Base-by-base conservation (phyloP, 2,888 invertebrate species). In the Chaitophorus viminalis region DNA sequence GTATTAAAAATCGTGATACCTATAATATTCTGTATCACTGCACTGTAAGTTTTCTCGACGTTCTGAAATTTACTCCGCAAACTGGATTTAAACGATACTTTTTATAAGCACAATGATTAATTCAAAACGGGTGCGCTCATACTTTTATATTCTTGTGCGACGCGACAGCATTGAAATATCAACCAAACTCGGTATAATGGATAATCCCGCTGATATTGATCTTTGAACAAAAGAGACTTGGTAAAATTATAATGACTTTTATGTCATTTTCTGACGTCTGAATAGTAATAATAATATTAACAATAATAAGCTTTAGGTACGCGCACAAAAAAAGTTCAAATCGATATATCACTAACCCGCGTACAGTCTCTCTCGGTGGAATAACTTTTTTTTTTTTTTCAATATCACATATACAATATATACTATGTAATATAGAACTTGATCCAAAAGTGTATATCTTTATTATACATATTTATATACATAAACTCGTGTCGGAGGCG, bases 41-140 rank as follows among this genome's bases (percentile, higher is more conserved):
- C 46, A 39, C 3, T 36, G 46, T 9, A 46, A 46, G 11, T 9
- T 46, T 9, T 6, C 21, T 6, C 60, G 21, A 60, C 3, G 6
- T 9, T 29, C 76, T 39, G 39, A 39, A 36, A 65, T 36, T 9
- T 72, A 74, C n/a, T 36, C 36, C n/a, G 4, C 8, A 52, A 82
- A 82, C 17, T 33, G 54, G 72, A 82, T 74, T 74, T 36, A 21
- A 9, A 14, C 31, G 31, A 25, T 14, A 46, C 9, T 81, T 25
- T 46, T 46, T 46, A 9, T 52, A 82, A 52, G 81, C 36, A 52
- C 8, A 72, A 82, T 72, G 52, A 82, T 74, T 74, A 83, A 74
- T 74, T 60, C 36, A 75, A 60, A 74, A 75, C 36, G 21, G n/a
- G 3, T 14, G 33, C 36, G 74, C n/a, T 74, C 29, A 36, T 82